These are phyloP conservation scores for Drosophila siamana DNA, from an alignment of 2,888 invertebrate species.

Conservation along the genomic window DNA sequence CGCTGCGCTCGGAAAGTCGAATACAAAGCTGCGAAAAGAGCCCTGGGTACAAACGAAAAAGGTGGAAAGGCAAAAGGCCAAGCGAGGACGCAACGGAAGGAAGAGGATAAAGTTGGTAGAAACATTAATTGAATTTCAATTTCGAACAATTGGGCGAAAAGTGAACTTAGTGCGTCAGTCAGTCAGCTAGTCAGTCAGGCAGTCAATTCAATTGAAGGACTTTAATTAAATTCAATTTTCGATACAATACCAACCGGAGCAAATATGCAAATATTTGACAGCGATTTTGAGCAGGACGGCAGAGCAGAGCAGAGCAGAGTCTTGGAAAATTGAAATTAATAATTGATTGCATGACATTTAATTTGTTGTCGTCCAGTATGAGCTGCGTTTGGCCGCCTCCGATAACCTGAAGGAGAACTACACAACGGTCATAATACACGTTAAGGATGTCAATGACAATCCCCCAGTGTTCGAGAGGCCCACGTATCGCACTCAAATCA, in stretches of 20 bases:
- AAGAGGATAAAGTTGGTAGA: constrained; percentile 14
- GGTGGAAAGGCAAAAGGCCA: constrained; percentile 2
- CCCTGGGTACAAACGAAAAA: neutral
- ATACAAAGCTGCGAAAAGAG: constrained; percentile 22
- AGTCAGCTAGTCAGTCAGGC: constrained; percentile 4
- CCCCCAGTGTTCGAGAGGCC: constrained; percentile 98
- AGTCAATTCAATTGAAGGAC: constrained; percentile 13
- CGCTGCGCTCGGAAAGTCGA: constrained; percentile 50
- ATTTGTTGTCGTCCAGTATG: constrained; percentile 88
- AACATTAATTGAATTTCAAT: constrained; percentile 76
- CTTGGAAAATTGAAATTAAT: constrained; percentile 33
- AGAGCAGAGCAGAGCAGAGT: too few relatives aligned
- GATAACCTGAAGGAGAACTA: constrained; percentile 99
- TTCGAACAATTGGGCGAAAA: constrained; percentile 58
- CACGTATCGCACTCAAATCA: constrained; percentile 97
- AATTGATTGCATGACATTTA: constrained; percentile 43
- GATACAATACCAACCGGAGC: neutral
- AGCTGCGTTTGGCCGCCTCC: constrained; percentile 96
- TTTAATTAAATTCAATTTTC: constrained; percentile 46
- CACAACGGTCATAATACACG: constrained; percentile 98
- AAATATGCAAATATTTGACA: constrained; percentile 37
- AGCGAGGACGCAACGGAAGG: too few relatives aligned
- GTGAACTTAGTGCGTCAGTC: constrained; percentile 9
- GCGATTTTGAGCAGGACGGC: constrained; percentile 4
- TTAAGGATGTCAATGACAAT: constrained; percentile 99